Evolutionary conservation across 1,140 invertebrate species (phyloP).

Genomic region (Drosophila ironensis): DNA sequence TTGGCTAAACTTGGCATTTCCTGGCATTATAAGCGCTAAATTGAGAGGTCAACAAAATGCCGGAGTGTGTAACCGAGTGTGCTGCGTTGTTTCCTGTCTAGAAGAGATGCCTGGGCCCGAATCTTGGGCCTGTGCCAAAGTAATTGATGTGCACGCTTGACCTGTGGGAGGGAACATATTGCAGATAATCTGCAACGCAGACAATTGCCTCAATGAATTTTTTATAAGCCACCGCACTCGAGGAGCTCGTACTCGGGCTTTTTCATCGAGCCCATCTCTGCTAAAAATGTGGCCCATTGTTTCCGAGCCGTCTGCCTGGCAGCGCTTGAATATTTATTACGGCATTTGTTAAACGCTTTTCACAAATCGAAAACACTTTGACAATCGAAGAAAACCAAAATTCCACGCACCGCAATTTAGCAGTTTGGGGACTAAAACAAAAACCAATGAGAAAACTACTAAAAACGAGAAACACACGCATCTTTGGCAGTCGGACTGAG

Average conservation of each 20-base stretch:
- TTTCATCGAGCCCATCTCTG: constrained; percentile 53
- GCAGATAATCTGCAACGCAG: constrained; percentile 81
- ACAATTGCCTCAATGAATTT: constrained; percentile 80
- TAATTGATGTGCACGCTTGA: constrained; percentile 82
- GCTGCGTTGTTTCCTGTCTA: constrained; percentile 52
- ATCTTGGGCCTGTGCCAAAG: constrained; percentile 76
- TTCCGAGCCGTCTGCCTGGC: constrained; percentile 26
- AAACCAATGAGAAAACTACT: constrained; percentile 14
- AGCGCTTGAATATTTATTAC: constrained; percentile 68
- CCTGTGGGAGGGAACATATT: constrained; percentile 82
- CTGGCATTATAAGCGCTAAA: constrained; percentile 78
- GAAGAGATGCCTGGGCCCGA: constrained; percentile 34
- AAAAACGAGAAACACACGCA: constrained; percentile 1
- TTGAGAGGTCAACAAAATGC: constrained; percentile 71
- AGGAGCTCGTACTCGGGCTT: constrained; percentile 24
- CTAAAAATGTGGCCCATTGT: constrained; percentile 70
- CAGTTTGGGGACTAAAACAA: constrained; percentile 30
- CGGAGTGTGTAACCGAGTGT: constrained; percentile 15
- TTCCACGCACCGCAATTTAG: constrained; percentile 76
- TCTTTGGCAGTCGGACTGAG: constrained; percentile 15
- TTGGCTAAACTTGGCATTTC: constrained; percentile 64
- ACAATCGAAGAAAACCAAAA: constrained; percentile 49
- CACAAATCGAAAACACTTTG: constrained; percentile 51
- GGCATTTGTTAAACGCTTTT: constrained; percentile 72
- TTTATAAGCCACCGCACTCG: constrained; percentile 67